Conservation (phyloP, 92 coral and sea anemone species). For the Metridium senile region DNA sequence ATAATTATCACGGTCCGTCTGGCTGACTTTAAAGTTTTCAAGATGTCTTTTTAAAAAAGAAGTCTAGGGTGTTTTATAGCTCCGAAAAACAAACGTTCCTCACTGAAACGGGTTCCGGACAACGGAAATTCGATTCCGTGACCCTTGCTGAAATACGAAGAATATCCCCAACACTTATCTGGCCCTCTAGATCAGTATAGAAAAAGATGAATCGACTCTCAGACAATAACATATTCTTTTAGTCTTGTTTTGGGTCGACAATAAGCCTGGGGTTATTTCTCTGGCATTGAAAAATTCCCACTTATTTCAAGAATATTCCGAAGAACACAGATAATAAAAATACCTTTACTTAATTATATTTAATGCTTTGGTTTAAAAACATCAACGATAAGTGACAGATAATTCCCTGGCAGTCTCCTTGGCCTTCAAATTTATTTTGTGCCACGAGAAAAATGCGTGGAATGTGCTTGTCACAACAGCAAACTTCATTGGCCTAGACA, state of each 20-base stretch:
- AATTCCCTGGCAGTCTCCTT: conserved; percentile 8
- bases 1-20: neutral
- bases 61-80: neutral
- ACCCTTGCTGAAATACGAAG: conserved; percentile 20
- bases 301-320: neutral
- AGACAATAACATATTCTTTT: conserved; percentile 13
- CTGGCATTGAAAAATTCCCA: neutral
- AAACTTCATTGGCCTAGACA: conserved; percentile 20
- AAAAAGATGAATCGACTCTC: conserved; percentile 1
- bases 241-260: neutral
- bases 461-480: conserved; percentile 19
- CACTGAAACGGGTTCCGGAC: conserved; percentile 26
- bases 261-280: conserved; percentile 16
- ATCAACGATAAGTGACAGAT: conserved; percentile 18
- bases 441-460: conserved; percentile 39
- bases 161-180: conserved; percentile 22
- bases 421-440: conserved; percentile 21
- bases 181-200: conserved; percentile 6
- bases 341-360: conserved; percentile 4
- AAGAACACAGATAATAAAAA: conserved; percentile 9
- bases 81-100: neutral
- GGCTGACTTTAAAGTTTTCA: neutral
- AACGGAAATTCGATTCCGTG: conserved; percentile 39
- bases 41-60: neutral
- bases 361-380: conserved; percentile 6